phyloP scores from a whole-genome alignment of 2,113 vertebrate species.

The Gadus chalcogrammus region DNA sequence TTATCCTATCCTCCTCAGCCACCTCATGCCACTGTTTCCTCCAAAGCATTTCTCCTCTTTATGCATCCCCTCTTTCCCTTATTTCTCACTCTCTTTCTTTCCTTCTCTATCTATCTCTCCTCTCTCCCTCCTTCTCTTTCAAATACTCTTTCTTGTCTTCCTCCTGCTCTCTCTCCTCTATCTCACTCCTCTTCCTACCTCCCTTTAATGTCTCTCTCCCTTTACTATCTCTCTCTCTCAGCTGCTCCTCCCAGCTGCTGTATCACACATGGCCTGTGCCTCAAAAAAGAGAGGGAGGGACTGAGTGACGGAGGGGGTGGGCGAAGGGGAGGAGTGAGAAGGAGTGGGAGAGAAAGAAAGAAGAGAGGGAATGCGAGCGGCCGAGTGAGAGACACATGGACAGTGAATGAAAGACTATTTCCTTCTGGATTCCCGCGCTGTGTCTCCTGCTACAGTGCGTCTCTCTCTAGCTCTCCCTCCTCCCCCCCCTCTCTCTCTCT shows the following conservation, averaged over 20 bases:
- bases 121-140: conserved; percentile 3
- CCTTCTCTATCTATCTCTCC: neutral
- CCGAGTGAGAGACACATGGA: conserved; percentile 70
- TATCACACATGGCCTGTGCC: conserved; percentile 81
- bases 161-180: neutral
- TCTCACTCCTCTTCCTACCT: neutral
- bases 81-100: conserved; percentile 15
- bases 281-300: conserved; percentile 58
- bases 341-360: conserved; percentile 61
- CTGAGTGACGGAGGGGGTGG: conserved; percentile 54
- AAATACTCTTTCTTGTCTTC: conserved; percentile 6
- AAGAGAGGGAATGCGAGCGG: conserved; percentile 34
- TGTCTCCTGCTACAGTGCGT: conserved; percentile 35
- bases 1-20: conserved; percentile 27
- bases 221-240: conserved; percentile 38
- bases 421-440: conserved; percentile 61
- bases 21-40: conserved; percentile 2
- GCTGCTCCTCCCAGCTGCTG: conserved; percentile 76
- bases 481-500: conserved; percentile 40
- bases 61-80: conserved; percentile 10
- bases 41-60: neutral
- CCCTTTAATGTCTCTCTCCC: neutral
- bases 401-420: conserved; percentile 78
- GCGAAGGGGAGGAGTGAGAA: conserved; percentile 68
- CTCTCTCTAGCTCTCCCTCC: conserved; percentile 35